Evolutionary conservation across 2,888 invertebrate genomes (phyloP).

Genomic region (Tenodera sinensis): DNA sequence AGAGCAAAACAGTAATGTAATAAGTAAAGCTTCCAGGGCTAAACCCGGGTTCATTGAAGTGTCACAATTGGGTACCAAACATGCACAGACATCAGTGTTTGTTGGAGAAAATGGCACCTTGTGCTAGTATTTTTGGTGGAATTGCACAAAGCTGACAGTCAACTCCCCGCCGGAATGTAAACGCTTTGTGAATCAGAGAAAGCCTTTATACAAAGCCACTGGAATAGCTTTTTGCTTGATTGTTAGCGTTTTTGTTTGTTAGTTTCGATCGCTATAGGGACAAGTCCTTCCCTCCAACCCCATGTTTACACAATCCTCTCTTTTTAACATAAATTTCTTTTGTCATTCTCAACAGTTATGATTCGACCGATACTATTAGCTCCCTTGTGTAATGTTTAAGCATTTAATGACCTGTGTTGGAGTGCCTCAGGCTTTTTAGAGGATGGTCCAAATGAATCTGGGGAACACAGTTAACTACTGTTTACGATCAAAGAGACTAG

Average conservation of each 20-base stretch:
- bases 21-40: no score
- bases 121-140: background rate
- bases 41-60: background rate
- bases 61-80: background rate
- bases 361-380: no score
- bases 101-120: background rate
- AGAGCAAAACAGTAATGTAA: no score
- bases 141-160: background rate
- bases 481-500: no score
- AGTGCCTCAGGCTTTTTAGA: no score
- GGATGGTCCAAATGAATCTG: no score
- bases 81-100: background rate
- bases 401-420: no score
- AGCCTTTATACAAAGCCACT: background rate
- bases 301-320: background rate
- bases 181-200: background rate
- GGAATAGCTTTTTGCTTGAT: background rate
- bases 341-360: background rate
- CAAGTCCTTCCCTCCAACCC: background rate
- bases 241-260: background rate
- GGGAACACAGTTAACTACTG: no score
- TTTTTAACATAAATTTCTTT: background rate
- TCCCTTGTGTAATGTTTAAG: no score
- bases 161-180: background rate
- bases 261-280: background rate